phyloP scores from a whole-genome alignment of 2,797 vertebrate species.

The Natrix natrix region DNA sequence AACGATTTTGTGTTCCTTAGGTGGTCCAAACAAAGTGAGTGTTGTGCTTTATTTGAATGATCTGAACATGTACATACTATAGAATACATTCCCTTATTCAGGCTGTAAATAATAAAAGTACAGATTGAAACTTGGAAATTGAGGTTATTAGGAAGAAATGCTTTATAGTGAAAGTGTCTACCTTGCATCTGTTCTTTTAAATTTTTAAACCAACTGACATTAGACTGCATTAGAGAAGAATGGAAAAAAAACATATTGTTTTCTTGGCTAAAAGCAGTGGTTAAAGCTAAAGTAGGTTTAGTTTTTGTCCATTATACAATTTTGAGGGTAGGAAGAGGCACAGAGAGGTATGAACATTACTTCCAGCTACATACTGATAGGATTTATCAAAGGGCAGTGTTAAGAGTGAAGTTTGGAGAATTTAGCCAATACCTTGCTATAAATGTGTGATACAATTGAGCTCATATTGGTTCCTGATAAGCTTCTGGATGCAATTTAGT shows the following conservation, averaged over 20 bases:
- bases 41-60: not conserved
- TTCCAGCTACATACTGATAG: not conserved
- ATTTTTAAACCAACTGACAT: not conserved
- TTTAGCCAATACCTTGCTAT: slow-evolving; percentile 8
- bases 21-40: not conserved
- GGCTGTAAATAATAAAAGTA: not conserved
- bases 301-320: not conserved
- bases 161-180: not conserved
- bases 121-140: not conserved
- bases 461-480: not conserved
- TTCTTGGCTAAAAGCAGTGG: not conserved
- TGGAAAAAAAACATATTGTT: not conserved
- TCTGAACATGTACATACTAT: not conserved
- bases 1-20: not conserved
- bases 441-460: slow-evolving; percentile 25
- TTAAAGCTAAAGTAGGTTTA: not conserved
- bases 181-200: not conserved
- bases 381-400: not conserved
- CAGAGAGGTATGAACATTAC: not conserved
- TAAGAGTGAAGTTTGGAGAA: not conserved
- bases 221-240: not conserved
- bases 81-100: not conserved
- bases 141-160: not conserved
- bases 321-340: not conserved
- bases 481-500: not conserved